A percentile compares a stretch with the other conserved stretches of the same genome.
Conservation (phyloP, 2,797 vertebrate genomes). For the Neoniphon sammara region DNA sequence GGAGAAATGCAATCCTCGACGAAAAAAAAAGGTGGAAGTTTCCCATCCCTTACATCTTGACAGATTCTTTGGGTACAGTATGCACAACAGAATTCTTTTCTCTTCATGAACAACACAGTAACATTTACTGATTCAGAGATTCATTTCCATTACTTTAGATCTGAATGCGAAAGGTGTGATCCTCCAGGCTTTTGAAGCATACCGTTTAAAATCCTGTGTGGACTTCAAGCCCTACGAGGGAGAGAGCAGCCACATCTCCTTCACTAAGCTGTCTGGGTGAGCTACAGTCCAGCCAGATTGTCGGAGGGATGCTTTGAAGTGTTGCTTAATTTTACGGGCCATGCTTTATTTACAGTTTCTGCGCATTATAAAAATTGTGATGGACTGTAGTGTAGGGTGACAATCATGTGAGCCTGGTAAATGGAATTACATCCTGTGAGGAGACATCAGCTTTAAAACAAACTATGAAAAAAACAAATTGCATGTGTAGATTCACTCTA, state of each 20-base stretch:
- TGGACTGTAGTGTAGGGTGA: neutral
- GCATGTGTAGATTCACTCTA: neutral
- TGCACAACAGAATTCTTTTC: neutral
- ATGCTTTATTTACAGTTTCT: neutral
- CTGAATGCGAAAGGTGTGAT: constrained; percentile 95
- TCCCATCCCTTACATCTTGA: constrained; percentile 91
- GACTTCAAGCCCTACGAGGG: constrained; percentile 95
- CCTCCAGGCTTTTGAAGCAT: constrained; percentile 90
- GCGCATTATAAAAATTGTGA: neutral
- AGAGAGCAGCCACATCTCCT: constrained; percentile 86
- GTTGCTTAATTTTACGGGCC: constrained; percentile 44
- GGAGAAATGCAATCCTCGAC: constrained; percentile 85
- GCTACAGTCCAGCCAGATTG: constrained; percentile 24
- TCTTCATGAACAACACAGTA: neutral
- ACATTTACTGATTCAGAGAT: constrained; percentile 13
- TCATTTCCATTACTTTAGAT: constrained; percentile 68
- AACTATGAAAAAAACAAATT: neutral
- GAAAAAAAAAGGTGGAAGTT: constrained; percentile 86
- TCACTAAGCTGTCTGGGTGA: constrained; percentile 87
- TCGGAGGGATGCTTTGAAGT: neutral
- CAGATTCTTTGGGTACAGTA: constrained; percentile 87
- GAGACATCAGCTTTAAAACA: neutral
- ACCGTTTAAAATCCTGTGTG: constrained; percentile 91
- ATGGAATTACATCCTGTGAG: neutral
- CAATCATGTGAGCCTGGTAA: neutral